These are phyloP conservation scores for Miniopterus natalensis DNA, from an alignment of 2,113 vertebrate species.

Conservation along the genomic window DNA sequence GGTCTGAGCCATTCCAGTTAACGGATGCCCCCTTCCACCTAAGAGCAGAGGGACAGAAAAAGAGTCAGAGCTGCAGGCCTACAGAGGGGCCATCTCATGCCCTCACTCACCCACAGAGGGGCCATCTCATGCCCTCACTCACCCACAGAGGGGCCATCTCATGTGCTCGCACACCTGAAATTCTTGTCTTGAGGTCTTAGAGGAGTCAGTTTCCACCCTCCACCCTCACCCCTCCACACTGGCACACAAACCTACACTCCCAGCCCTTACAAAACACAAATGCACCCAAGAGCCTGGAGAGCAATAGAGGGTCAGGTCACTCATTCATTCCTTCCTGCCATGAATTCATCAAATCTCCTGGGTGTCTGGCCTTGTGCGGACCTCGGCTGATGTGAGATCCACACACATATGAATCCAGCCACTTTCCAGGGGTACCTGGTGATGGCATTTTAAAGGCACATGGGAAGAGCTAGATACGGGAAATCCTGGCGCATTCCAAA, in stretches of 20 bases:
- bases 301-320: not conserved
- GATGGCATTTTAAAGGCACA: not conserved
- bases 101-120: not conserved
- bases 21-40: slow-evolving; percentile 95
- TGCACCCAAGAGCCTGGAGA: not conserved
- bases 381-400: not conserved
- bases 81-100: not conserved
- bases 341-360: not conserved
- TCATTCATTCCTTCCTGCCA: not conserved
- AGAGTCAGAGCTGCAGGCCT: not conserved
- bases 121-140: too few species aligned
- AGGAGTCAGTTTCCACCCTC: not conserved
- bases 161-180: not conserved
- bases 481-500: not conserved
- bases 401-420: not conserved
- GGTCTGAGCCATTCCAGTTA: slow-evolving; percentile 96
- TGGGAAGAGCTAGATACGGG: not conserved
- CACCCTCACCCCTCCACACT: not conserved
- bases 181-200: not conserved
- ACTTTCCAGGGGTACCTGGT: not conserved
- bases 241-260: not conserved
- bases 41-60: slow-evolving; percentile 60
- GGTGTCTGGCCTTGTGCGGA: not conserved
- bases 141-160: too few species aligned
- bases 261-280: not conserved